Conservation (phyloP, 2,888 invertebrate species). For the Drymonia ruficornis region DNA sequence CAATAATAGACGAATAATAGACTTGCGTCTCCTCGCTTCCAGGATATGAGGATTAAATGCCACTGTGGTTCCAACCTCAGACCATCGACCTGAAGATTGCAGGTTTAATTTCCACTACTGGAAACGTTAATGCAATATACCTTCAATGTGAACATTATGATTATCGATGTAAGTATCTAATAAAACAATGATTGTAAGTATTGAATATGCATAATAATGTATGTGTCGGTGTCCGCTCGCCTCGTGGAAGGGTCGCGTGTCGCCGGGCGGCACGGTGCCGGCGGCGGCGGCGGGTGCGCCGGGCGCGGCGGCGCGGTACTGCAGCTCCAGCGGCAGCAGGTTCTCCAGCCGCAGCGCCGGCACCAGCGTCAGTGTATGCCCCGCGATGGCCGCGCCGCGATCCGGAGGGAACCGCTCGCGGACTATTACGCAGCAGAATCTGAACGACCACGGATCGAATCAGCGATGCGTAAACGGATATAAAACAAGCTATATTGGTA, state of each 20-base stretch:
- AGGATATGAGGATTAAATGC: too few relatives aligned
- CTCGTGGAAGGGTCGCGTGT: slow-evolving; percentile 71
- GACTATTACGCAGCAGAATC: slow-evolving; percentile 92
- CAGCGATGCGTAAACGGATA: too few relatives aligned
- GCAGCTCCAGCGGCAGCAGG: slow-evolving; percentile 93
- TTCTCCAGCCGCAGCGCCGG: slow-evolving; percentile 94
- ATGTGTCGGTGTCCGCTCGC: slow-evolving; percentile 21
- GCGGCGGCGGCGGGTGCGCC: slow-evolving; percentile 50
- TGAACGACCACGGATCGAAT: slow-evolving; percentile 48
- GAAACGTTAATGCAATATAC: background rate
- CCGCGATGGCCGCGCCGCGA: slow-evolving; percentile 87
- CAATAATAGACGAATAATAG: too few relatives aligned
- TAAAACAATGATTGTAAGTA: too few relatives aligned
- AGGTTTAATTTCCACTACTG: background rate
- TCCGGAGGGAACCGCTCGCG: slow-evolving; percentile 93
- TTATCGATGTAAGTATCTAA: too few relatives aligned
- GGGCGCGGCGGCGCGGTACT: slow-evolving; percentile 76
- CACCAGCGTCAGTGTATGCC: slow-evolving; percentile 93
- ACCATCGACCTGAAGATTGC: too few relatives aligned
- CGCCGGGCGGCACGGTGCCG: slow-evolving; percentile 65
- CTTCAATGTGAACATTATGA: too few relatives aligned
- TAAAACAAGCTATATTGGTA: too few relatives aligned
- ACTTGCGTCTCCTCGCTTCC: too few relatives aligned
- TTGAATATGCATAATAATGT: background rate
- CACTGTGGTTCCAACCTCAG: too few relatives aligned